Percentiles rank a stretch among this genome's conserved stretches.
phyloP scores from a whole-genome alignment of 1,140 invertebrate genomes.

The Heterodera carotae region DNA sequence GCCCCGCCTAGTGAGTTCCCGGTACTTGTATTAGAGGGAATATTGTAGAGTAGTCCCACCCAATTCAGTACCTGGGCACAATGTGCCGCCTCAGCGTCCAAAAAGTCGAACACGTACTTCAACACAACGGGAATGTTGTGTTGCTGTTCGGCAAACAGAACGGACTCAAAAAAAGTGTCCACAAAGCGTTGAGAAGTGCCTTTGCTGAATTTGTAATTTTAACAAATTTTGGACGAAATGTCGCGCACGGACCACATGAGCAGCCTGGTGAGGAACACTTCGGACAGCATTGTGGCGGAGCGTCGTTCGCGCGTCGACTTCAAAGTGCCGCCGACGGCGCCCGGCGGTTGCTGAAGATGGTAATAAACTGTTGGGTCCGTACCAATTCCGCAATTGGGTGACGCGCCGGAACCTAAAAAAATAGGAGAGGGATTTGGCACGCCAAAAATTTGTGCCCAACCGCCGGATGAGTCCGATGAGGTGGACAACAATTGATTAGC shows the following conservation, averaged over 20 bases:
- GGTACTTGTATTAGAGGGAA: no score
- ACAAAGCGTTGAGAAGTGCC: constrained; percentile 94
- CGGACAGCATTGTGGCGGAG: constrained; percentile 73
- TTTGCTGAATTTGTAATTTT: constrained; percentile 50
- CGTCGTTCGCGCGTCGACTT: not conserved
- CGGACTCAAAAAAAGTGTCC: constrained; percentile 76
- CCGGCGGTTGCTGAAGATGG: not conserved
- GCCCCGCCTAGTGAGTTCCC: no score
- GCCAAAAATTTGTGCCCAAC: not conserved
- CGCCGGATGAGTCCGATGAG: constrained; percentile 37
- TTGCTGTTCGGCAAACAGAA: constrained; percentile 35
- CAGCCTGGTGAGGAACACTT: constrained; percentile 88
- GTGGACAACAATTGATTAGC: constrained; percentile 75
- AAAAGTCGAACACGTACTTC: constrained; percentile 91
- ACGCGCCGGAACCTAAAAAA: not conserved
- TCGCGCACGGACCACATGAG: constrained; percentile 77
- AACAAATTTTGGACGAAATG: not conserved
- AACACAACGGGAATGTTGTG: constrained; percentile 83
- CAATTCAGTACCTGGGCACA: constrained; percentile 63
- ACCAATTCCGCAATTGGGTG: not conserved
- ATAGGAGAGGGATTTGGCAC: constrained; percentile 5
- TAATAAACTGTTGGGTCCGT: not conserved
- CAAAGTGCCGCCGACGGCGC: not conserved
- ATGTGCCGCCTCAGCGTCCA: constrained; percentile 83
- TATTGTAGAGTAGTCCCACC: no score